Percentiles rank a stretch among this genome's conserved stretches.
These are phyloP conservation scores for Nylanderia fulva DNA, from an alignment of 1,140 invertebrate species.

Conservation along the genomic window DNA sequence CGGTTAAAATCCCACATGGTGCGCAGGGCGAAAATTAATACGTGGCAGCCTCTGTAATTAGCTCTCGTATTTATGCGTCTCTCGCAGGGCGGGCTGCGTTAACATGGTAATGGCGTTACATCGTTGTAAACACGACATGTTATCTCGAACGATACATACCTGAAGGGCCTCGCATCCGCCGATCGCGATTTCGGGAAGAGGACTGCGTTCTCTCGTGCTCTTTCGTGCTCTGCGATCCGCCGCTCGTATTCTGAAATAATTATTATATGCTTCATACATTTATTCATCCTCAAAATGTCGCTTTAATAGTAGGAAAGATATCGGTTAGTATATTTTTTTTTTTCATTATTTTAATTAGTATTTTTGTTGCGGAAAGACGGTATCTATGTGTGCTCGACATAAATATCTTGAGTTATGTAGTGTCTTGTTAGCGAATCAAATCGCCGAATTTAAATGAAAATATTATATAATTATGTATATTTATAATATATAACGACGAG, in stretches of 20 bases:
- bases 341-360: no score
- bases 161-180: constrained; percentile 15
- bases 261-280: constrained; percentile 6
- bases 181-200: constrained; percentile 33
- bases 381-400: not conserved
- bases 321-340: constrained; percentile 14
- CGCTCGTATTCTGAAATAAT: constrained; percentile 59
- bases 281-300: constrained; percentile 36
- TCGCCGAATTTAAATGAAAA: constrained; percentile 1
- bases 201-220: not conserved
- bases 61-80: constrained; percentile 75
- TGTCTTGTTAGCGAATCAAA: constrained; percentile 19
- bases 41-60: constrained; percentile 75
- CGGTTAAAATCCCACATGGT: constrained; percentile 60
- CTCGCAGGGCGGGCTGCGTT: constrained; percentile 71
- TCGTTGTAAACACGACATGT: constrained; percentile 76
- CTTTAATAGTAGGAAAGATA: constrained; percentile 44
- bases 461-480: not conserved
- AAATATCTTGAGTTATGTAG: not conserved
- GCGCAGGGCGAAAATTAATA: constrained; percentile 75
- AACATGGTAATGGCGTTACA: constrained; percentile 76
- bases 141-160: constrained; percentile 64
- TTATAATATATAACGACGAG: not conserved
- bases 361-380: not conserved
- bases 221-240: not conserved